A percentile compares a stretch with the other conserved stretches of the same genome.
These are phyloP conservation scores for Heliconius cydno DNA, from an alignment of 2,888 invertebrate genomes.

Conservation along the genomic window DNA sequence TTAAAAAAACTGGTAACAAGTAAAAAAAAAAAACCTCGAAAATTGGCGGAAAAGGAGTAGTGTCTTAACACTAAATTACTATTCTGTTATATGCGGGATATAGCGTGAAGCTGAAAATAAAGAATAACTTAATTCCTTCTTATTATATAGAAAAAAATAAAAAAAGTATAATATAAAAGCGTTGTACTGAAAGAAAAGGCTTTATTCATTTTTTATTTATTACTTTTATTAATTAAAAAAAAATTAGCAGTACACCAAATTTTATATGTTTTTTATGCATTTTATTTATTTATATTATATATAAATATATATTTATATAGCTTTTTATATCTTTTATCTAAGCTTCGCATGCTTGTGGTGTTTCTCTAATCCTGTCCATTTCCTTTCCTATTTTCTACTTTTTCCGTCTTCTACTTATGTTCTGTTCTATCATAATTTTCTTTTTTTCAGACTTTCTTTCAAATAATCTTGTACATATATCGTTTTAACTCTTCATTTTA, in stretches of 20 bases:
- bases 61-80: too few relatives aligned
- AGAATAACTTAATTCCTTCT: too few relatives aligned
- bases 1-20: too few relatives aligned
- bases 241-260: neutral
- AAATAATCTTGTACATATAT: constrained; percentile 18
- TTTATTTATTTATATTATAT: constrained; percentile 36
- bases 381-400: constrained; percentile 41
- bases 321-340: constrained; percentile 49
- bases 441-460: constrained; percentile 43
- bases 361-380: constrained; percentile 48
- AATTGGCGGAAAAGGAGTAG: too few relatives aligned
- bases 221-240: neutral
- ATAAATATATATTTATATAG: constrained; percentile 50
- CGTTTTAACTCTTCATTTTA: constrained; percentile 26
- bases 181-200: too few relatives aligned
- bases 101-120: too few relatives aligned
- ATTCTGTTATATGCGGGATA: too few relatives aligned
- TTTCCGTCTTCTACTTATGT: constrained; percentile 30
- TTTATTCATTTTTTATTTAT: too few relatives aligned
- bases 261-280: neutral
- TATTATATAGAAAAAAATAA: too few relatives aligned
- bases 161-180: too few relatives aligned
- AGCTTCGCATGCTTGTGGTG: constrained; percentile 48
- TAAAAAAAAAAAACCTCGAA: too few relatives aligned
- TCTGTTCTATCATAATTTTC: constrained; percentile 44